phyloP scores from a whole-genome alignment of 2,797 vertebrate genomes.

The Anguilla marmorata region DNA sequence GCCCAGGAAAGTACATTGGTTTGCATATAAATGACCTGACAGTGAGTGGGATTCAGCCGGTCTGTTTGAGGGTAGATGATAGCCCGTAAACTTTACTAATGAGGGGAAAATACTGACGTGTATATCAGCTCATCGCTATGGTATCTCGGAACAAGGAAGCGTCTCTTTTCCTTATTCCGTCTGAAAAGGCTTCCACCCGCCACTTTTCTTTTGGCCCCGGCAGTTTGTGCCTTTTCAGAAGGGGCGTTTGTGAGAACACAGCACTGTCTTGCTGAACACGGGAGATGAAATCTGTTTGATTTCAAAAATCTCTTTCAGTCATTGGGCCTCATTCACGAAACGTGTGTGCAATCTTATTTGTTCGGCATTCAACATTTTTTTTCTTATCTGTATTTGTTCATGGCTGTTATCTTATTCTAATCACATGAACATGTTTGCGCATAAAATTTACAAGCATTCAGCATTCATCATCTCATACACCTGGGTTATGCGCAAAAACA shows the following conservation, averaged over 20 bases:
- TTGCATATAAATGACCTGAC: constrained; percentile 12
- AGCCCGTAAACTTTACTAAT: constrained; percentile 30
- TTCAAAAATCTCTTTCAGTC: neutral
- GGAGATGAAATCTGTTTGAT: neutral
- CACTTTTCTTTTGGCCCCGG: neutral
- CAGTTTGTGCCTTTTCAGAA: neutral
- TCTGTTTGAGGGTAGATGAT: neutral
- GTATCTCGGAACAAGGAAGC: constrained; percentile 53
- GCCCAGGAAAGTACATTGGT: constrained; percentile 13
- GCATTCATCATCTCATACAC: no score
- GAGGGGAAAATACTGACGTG: constrained; percentile 29
- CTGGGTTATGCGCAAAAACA: no score
- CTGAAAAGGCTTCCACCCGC: neutral
- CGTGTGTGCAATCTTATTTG: no score
- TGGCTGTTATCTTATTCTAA: no score
- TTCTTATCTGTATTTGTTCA: no score
- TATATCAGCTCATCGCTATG: constrained; percentile 39
- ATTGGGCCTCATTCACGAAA: neutral
- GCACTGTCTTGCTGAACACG: constrained; percentile 28
- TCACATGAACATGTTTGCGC: no score
- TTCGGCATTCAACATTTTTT: no score
- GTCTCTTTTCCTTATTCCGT: constrained; percentile 44
- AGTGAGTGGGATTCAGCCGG: neutral
- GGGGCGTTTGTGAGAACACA: neutral
- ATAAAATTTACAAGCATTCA: no score